Percentiles rank a stretch among this genome's conserved stretches.
Evolutionary conservation across 1,140 invertebrate genomes (phyloP).

Genomic region (Phocides pigmalion): DNA sequence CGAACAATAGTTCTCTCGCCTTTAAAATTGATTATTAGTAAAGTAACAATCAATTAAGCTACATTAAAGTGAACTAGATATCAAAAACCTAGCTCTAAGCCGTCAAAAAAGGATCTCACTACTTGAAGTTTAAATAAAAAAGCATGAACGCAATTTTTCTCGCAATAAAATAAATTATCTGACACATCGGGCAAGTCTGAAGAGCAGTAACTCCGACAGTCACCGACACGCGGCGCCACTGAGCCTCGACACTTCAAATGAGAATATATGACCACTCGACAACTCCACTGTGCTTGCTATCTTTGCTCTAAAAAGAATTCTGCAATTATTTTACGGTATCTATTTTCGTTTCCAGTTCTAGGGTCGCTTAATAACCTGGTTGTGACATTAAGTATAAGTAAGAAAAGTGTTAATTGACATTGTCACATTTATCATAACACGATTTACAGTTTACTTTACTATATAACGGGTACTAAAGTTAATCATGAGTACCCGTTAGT

Average conservation of each 20-base stretch:
- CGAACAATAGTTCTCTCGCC: no score
- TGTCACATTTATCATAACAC: no score
- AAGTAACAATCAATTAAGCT: no score
- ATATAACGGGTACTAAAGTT: no score
- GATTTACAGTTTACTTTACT: no score
- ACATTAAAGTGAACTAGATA: no score
- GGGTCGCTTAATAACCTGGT: not conserved
- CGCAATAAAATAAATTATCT: constrained; percentile 35
- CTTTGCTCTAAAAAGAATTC: constrained; percentile 28
- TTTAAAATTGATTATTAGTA: no score
- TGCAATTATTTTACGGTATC: constrained; percentile 24
- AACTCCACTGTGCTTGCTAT: constrained; percentile 5
- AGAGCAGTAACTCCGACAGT: constrained; percentile 51
- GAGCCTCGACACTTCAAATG: constrained; percentile 37
- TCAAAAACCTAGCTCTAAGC: no score
- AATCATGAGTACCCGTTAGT: no score
- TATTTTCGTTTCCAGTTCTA: constrained; percentile 17
- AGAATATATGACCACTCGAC: constrained; percentile 33
- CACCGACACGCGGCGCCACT: constrained; percentile 45
- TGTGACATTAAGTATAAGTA: constrained; percentile 1
- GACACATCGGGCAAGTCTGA: constrained; percentile 36
- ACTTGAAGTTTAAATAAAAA: not conserved
- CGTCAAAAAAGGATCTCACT: no score
- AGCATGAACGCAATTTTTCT: constrained; percentile 13
- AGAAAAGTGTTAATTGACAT: not conserved